These are phyloP conservation scores for Petrolisthes cinctipes DNA, from an alignment of 2,888 invertebrate genomes.

Conservation along the genomic window DNA sequence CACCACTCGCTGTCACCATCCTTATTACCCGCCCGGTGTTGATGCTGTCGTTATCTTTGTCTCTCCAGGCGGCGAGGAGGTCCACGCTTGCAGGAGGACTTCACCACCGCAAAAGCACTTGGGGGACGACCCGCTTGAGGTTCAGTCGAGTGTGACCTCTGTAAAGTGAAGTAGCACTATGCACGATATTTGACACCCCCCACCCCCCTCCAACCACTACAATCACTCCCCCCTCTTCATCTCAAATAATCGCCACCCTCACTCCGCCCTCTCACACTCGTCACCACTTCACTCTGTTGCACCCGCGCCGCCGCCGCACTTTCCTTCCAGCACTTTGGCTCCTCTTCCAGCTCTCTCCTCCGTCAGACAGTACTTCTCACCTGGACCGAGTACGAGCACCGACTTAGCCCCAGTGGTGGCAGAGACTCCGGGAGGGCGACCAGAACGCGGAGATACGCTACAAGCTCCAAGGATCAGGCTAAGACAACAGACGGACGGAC, in stretches of 20 bases:
- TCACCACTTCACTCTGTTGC: background rate
- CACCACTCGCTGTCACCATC: background rate
- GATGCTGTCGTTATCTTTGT: background rate
- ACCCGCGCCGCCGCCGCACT: background rate
- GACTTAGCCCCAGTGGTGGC: constrained; percentile 23
- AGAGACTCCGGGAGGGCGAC: constrained; percentile 20
- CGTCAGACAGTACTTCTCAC: constrained; percentile 24
- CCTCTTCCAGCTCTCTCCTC: background rate
- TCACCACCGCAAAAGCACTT: background rate
- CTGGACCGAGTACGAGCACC: constrained; percentile 44
- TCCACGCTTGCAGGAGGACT: too few species aligned
- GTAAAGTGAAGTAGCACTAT: background rate
- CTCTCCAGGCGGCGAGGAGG: too few species aligned
- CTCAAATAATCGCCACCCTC: background rate
- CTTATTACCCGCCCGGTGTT: background rate
- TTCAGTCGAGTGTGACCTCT: background rate
- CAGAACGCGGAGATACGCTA: constrained; percentile 51
- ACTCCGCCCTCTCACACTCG: constrained; percentile 6
- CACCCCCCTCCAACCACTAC: background rate
- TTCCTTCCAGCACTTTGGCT: background rate
- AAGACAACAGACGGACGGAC: constrained; percentile 47
- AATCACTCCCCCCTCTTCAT: background rate
- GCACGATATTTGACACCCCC: background rate
- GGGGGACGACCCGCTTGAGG: background rate
- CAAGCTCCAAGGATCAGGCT: constrained; percentile 54